Conservation (phyloP, 2,888 invertebrate species). For the Sminthurides aquaticus region DNA sequence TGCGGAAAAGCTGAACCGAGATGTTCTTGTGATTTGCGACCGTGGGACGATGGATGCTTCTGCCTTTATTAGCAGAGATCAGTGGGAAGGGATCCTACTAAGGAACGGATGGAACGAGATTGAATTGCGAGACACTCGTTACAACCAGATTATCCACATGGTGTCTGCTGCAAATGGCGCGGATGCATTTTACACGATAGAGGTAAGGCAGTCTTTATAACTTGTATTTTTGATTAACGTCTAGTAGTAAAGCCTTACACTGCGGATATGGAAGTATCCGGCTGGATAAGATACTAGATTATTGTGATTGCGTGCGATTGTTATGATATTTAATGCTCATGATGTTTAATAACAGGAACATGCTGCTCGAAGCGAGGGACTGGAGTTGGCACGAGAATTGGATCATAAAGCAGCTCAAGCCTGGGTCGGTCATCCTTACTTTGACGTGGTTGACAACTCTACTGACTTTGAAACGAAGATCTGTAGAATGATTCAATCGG, state of each 20-base stretch:
- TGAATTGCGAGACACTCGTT: slow-evolving; percentile 83
- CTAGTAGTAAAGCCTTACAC: too few species aligned
- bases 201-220: slow-evolving; percentile 56
- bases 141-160: slow-evolving; percentile 94
- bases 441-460: slow-evolving; percentile 97
- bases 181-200: slow-evolving; percentile 93
- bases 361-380: slow-evolving; percentile 83
- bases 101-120: slow-evolving; percentile 84
- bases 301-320: too few species aligned
- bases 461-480: slow-evolving; percentile 96
- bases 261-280: too few species aligned
- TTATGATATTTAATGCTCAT: too few species aligned
- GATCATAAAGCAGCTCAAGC: slow-evolving; percentile 90
- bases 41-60: slow-evolving; percentile 97
- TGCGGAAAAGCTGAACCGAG: slow-evolving; percentile 65
- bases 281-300: too few species aligned
- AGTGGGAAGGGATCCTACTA: slow-evolving; percentile 79
- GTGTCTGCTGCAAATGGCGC: slow-evolving; percentile 99
- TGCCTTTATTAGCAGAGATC: slow-evolving; percentile 84
- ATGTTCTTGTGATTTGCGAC: slow-evolving; percentile 97
- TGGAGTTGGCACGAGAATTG: slow-evolving; percentile 76
- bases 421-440: slow-evolving; percentile 99
- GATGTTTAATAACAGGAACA: slow-evolving; percentile 68
- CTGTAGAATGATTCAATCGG: slow-evolving; percentile 78
- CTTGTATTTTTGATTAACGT: too few species aligned